phyloP scores from a whole-genome alignment of 1,140 invertebrate genomes.

The Drosophila tristis region DNA sequence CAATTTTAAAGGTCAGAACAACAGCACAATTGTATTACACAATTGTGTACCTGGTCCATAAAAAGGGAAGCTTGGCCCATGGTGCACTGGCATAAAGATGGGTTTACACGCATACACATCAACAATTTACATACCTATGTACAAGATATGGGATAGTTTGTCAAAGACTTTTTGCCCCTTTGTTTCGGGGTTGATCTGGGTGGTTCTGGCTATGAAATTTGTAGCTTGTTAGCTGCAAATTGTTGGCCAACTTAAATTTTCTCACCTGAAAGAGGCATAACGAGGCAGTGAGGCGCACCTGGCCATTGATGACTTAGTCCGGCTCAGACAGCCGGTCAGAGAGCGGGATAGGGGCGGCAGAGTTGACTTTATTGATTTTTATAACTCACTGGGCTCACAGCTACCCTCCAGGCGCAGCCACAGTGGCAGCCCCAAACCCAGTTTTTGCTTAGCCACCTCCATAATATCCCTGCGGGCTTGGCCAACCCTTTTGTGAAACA shows the following conservation, averaged over 20 bases:
- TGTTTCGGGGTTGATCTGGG: constrained; percentile 9
- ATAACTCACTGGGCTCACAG: constrained; percentile 64
- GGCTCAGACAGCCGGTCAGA: neutral
- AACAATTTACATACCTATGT: neutral
- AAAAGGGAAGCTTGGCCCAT: too few relatives aligned
- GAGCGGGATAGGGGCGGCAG: constrained; percentile 9
- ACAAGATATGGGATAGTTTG: constrained; percentile 4
- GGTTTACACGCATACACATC: neutral
- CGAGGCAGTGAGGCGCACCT: constrained; percentile 3
- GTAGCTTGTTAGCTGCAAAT: constrained; percentile 59
- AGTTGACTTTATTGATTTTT: constrained; percentile 76
- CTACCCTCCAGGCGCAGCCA: neutral
- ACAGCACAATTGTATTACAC: too few relatives aligned
- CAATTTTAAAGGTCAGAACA: too few relatives aligned
- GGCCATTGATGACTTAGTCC: constrained; percentile 59
- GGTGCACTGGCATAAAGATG: too few relatives aligned
- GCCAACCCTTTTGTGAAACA: constrained; percentile 69
- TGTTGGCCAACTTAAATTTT: constrained; percentile 62
- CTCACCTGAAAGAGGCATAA: constrained; percentile 6
- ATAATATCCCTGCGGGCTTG: neutral
- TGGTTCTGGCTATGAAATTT: constrained; percentile 48
- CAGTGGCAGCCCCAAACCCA: too few relatives aligned
- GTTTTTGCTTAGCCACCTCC: too few relatives aligned
- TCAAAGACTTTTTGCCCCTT: constrained; percentile 2
- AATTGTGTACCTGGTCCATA: too few relatives aligned